phyloP scores from a whole-genome alignment of 1,140 invertebrate species.

The Plectrocnemia conspersa region DNA sequence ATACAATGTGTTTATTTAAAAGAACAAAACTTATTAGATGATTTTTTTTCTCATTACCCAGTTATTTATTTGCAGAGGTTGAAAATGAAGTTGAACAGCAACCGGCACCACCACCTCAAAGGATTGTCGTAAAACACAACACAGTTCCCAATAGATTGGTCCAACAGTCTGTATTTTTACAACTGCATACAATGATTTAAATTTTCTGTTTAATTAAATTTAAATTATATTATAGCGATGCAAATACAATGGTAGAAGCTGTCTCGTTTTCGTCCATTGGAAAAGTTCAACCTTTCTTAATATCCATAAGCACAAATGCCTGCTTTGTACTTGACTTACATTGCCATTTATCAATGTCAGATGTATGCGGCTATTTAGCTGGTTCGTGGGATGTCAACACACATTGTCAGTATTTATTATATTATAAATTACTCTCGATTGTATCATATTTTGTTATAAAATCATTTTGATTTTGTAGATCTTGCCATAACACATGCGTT shows the following conservation, averaged over 20 bases:
- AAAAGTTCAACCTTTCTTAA: constrained; percentile 87
- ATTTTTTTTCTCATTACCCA: too few relatives aligned
- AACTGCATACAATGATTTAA: constrained; percentile 14
- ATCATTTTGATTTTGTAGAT: constrained; percentile 57
- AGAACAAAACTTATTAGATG: too few relatives aligned
- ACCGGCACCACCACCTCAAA: constrained; percentile 53
- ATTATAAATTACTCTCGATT: background rate
- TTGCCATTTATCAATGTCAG: constrained; percentile 84
- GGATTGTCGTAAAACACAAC: constrained; percentile 64
- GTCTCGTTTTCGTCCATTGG: constrained; percentile 80
- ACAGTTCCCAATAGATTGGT: constrained; percentile 63
- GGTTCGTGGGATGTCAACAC: constrained; percentile 92
- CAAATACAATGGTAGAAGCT: constrained; percentile 81
- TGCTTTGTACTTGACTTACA: constrained; percentile 88
- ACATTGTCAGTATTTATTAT: constrained; percentile 61
- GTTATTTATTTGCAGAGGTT: too few relatives aligned
- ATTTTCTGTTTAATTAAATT: constrained; percentile 4
- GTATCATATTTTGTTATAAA: constrained; percentile 17
- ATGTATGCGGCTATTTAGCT: constrained; percentile 91
- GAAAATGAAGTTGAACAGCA: constrained; percentile 55
- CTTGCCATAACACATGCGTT: constrained; percentile 83
- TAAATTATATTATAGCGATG: constrained; percentile 66
- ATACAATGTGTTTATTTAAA: too few relatives aligned
- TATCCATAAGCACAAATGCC: constrained; percentile 85
- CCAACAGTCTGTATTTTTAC: constrained; percentile 58